Conservation (phyloP, 1,140 invertebrate species). For the Drosophila malerkotliana region DNA sequence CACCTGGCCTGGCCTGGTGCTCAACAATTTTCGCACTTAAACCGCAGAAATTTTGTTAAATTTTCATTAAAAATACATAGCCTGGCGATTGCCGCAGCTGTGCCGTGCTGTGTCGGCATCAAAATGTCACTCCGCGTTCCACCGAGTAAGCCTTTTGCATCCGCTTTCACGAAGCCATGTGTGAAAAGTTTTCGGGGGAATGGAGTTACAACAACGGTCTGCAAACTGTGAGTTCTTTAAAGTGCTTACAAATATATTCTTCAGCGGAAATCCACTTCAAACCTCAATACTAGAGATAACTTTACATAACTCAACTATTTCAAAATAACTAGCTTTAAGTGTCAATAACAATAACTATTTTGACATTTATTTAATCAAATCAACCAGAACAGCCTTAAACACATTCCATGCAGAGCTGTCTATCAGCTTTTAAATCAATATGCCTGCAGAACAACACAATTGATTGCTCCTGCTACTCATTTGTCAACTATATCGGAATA, state of each 20-base stretch:
- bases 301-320: no score
- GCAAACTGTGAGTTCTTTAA: not conserved
- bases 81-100: constrained; percentile 61
- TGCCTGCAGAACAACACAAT: not conserved
- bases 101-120: constrained; percentile 32
- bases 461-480: constrained; percentile 7
- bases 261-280: not conserved
- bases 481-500: constrained; percentile 26
- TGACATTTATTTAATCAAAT: no score
- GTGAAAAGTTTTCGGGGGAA: constrained; percentile 28
- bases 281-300: no score
- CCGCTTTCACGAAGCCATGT: constrained; percentile 46
- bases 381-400: not conserved
- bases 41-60: constrained; percentile 77
- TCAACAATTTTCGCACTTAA: constrained; percentile 74
- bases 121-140: constrained; percentile 64
- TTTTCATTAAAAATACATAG: constrained; percentile 76
- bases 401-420: not conserved
- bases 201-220: constrained; percentile 53
- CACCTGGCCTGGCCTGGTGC: constrained; percentile 18
- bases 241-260: not conserved
- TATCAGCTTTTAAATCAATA: not conserved
- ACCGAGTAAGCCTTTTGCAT: constrained; percentile 46
- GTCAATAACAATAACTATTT: no score
- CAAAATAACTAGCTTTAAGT: no score